Evolutionary conservation across 37 sponge, comb jelly and placozoan species (phyloP).

Genomic region (Geodia barretti): DNA sequence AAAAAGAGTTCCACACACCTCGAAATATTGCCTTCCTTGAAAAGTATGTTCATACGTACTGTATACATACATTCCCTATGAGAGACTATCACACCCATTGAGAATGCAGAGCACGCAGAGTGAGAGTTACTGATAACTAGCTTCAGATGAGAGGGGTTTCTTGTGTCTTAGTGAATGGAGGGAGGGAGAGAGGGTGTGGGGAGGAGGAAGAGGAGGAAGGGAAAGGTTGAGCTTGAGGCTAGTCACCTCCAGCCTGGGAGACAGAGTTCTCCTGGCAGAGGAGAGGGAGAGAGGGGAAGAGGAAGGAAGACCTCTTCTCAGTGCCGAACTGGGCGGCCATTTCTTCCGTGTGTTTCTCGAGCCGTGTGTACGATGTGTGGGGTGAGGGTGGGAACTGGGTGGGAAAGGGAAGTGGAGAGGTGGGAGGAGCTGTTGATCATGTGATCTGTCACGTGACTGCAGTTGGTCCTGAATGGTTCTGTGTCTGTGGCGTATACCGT

Average conservation of each 20-base stretch:
- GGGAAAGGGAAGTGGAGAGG: too few relatives aligned
- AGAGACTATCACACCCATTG: not conserved
- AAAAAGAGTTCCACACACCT: too few relatives aligned
- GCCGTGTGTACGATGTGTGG: too few relatives aligned
- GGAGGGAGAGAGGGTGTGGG: not conserved
- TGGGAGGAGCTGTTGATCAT: not conserved
- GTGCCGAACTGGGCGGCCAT: too few relatives aligned
- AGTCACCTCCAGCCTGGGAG: not conserved
- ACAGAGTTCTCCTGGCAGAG: constrained; percentile 3
- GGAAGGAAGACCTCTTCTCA: not conserved
- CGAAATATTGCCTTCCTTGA: too few relatives aligned
- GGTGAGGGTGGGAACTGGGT: too few relatives aligned
- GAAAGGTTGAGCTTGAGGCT: constrained; percentile 11
- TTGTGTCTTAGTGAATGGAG: not conserved
- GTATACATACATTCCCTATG: too few relatives aligned
- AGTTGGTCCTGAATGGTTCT: too few relatives aligned
- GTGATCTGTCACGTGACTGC: not conserved
- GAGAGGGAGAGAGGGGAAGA: not conserved
- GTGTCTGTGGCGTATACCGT: too few relatives aligned
- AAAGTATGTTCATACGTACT: too few relatives aligned
- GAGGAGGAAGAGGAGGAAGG: not conserved
- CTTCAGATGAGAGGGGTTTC: not conserved
- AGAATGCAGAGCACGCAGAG: not conserved
- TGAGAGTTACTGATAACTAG: too few relatives aligned
- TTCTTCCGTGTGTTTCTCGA: too few relatives aligned